These are phyloP conservation scores for Petrosia ficiformis DNA, from an alignment of 37 sponge, comb jelly and placozoan species.

Conservation along the genomic window DNA sequence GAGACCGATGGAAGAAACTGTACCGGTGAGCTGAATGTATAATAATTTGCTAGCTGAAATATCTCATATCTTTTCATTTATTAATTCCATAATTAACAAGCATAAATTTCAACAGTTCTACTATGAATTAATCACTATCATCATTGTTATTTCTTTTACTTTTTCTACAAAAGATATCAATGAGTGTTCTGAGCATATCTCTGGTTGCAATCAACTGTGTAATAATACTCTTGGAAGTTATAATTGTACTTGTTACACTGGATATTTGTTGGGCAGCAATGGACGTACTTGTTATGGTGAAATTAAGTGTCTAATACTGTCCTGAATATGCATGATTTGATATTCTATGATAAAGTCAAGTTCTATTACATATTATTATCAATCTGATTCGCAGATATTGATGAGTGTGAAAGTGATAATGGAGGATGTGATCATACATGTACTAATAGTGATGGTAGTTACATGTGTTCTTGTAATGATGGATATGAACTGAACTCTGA, in stretches of 20 bases:
- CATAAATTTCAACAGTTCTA: too few relatives aligned
- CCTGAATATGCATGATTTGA: too few relatives aligned
- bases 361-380: neutral
- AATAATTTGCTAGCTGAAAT: too few relatives aligned
- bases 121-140: too few relatives aligned
- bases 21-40: too few relatives aligned
- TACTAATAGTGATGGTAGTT: conserved; percentile 54
- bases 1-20: too few relatives aligned
- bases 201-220: conserved; percentile 2
- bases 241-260: conserved; percentile 22
- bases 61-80: too few relatives aligned
- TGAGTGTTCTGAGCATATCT: neutral
- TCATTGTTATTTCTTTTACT: too few relatives aligned
- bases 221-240: conserved; percentile 5
- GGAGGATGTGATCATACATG: conserved; percentile 46
- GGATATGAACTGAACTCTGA: conserved; percentile 12
- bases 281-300: conserved; percentile 51
- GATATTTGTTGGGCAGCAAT: conserved; percentile 25
- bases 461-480: conserved; percentile 13
- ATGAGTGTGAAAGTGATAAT: conserved; percentile 36
- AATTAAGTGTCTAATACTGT: too few relatives aligned
- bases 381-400: conserved; percentile 25
- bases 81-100: too few relatives aligned
- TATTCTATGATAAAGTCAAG: neutral
- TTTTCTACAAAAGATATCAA: neutral